A percentile compares a stretch with the other conserved stretches of the same genome.
Conservation (phyloP, 2,113 vertebrate species). For the Chloebia gouldiae region DNA sequence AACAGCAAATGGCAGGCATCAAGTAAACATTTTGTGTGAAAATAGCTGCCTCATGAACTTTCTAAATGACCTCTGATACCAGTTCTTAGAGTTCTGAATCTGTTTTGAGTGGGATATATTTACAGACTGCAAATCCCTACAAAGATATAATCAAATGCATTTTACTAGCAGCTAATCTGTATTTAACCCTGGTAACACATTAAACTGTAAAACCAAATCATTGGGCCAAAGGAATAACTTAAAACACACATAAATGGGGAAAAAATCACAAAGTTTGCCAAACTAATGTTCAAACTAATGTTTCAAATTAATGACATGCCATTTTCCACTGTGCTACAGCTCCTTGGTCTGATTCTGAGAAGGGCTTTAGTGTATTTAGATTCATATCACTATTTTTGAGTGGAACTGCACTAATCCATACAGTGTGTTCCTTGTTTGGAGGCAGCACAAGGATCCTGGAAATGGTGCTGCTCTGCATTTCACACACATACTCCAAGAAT, state of each 20-base stretch:
- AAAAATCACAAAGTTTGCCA: not conserved
- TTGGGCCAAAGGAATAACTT: not conserved
- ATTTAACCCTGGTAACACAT: not conserved
- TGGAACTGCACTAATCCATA: not conserved
- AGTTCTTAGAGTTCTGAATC: not conserved
- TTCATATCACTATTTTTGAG: not conserved
- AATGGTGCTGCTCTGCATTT: not conserved
- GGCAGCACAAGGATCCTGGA: not conserved
- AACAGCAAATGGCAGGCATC: not conserved
- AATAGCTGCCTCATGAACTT: constrained; percentile 1
- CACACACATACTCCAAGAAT: not conserved
- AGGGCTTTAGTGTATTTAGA: not conserved
- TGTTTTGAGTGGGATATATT: not conserved
- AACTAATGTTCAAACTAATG: not conserved
- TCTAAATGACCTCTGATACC: not conserved
- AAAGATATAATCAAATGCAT: not conserved
- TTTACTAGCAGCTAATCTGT: not conserved
- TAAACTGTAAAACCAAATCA: not conserved
- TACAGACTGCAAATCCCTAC: not conserved
- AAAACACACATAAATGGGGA: not conserved
- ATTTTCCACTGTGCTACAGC: not conserved
- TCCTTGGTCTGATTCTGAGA: not conserved
- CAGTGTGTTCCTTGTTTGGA: not conserved
- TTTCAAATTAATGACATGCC: not conserved
- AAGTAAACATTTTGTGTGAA: not conserved